Evolutionary conservation across 2,888 invertebrate genomes (phyloP).

Genomic region (Epinotia ramella): DNA sequence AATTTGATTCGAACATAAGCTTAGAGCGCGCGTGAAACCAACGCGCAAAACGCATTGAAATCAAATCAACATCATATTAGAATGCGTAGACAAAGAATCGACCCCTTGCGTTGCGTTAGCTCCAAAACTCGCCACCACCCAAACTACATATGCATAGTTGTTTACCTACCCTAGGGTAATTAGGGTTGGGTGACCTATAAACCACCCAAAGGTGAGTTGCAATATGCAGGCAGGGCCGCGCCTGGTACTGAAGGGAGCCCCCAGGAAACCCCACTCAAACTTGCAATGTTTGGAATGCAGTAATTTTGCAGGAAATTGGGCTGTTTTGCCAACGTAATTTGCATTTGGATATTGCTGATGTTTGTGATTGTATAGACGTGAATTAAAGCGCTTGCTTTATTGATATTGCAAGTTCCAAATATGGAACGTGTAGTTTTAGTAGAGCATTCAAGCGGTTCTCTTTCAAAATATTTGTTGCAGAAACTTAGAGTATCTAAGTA

Average conservation of each 20-base stretch:
- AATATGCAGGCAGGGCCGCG: slow-evolving; percentile 56
- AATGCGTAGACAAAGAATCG: too few species aligned
- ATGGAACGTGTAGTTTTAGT: background rate
- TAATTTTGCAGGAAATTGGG: slow-evolving; percentile 35
- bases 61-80: too few species aligned
- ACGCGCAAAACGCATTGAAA: too few species aligned
- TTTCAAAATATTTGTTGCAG: background rate
- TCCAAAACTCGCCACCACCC: slow-evolving; percentile 3
- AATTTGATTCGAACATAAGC: too few species aligned
- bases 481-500: background rate
- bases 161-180: slow-evolving; percentile 36
- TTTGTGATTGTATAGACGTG: background rate
- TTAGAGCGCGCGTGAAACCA: too few species aligned
- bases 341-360: slow-evolving; percentile 16
- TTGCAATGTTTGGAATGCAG: slow-evolving; percentile 44
- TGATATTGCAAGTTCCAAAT: background rate
- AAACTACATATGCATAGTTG: slow-evolving; percentile 21
- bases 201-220: slow-evolving; percentile 52
- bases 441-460: background rate
- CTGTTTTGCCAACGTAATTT: slow-evolving; percentile 40
- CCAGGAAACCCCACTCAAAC: slow-evolving; percentile 47
- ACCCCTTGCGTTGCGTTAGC: background rate
- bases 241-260: slow-evolving; percentile 61
- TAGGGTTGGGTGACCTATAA: slow-evolving; percentile 42
- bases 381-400: slow-evolving; percentile 3